These are phyloP conservation scores for Neocloeon triangulifer DNA, from an alignment of 1,140 invertebrate species.

Conservation along the genomic window DNA sequence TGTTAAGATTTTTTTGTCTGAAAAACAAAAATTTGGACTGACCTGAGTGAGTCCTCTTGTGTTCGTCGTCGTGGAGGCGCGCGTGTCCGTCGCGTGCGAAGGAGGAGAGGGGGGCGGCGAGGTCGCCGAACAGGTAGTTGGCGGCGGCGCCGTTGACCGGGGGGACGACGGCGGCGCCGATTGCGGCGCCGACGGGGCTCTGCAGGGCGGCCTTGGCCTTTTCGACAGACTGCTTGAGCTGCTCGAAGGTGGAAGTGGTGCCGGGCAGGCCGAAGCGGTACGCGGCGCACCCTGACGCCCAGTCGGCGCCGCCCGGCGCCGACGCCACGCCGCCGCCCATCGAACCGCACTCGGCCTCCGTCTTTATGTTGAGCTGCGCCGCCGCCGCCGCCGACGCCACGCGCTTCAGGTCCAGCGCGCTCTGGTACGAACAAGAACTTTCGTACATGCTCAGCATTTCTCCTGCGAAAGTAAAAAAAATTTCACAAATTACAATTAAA, in stretches of 20 bases:
- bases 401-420: conserved; percentile 60
- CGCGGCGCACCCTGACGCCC: conserved; percentile 28
- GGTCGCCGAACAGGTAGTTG: conserved; percentile 15
- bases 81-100: too few relatives aligned
- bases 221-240: conserved; percentile 67
- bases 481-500: too few relatives aligned
- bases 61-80: too few relatives aligned
- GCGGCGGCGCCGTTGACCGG: conserved; percentile 12
- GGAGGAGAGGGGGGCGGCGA: conserved; percentile 6
- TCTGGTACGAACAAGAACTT: conserved; percentile 70
- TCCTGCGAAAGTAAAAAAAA: too few relatives aligned
- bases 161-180: conserved; percentile 17
- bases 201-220: conserved; percentile 66
- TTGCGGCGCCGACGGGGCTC: conserved; percentile 21
- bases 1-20: too few relatives aligned
- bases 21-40: too few relatives aligned
- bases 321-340: conserved; percentile 18
- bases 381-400: conserved; percentile 20
- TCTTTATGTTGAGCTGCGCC: conserved; percentile 19
- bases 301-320: conserved; percentile 34
- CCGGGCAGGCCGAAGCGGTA: conserved; percentile 30
- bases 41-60: too few relatives aligned
- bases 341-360: conserved; percentile 20
- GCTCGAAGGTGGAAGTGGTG: conserved; percentile 60
- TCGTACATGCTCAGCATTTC: conserved; percentile 45